Evolutionary conservation across 2,888 invertebrate genomes (phyloP).

Genomic region (Dryocosmus kuriphilus): DNA sequence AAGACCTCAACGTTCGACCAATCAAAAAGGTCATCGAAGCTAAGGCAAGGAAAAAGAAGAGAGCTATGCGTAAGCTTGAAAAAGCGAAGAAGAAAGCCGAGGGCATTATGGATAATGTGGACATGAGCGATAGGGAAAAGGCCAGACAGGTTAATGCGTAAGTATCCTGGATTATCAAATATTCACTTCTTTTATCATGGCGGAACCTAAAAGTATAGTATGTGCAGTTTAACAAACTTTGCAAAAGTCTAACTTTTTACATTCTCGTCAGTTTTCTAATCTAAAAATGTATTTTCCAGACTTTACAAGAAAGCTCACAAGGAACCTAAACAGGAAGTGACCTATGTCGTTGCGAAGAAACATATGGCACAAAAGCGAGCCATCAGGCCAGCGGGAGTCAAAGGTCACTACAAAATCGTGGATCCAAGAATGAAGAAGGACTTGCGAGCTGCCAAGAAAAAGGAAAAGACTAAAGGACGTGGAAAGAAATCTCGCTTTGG

Average conservation of each 20-base stretch:
- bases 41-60: slow-evolving; percentile 97
- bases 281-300: slow-evolving; percentile 76
- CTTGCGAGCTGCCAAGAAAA: slow-evolving; percentile 83
- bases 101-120: slow-evolving; percentile 92
- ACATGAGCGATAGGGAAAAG: slow-evolving; percentile 95
- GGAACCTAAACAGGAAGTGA: slow-evolving; percentile 92
- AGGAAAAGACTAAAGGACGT: slow-evolving; percentile 80
- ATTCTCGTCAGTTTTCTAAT: slow-evolving; percentile 33
- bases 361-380: slow-evolving; percentile 87
- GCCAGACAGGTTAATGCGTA: slow-evolving; percentile 93
- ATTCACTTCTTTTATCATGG: no score
- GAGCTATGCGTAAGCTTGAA: slow-evolving; percentile 90
- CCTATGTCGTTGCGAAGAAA: slow-evolving; percentile 97
- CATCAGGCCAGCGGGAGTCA: slow-evolving; percentile 90
- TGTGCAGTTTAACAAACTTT: neutral
- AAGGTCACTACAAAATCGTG: slow-evolving; percentile 96
- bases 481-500: slow-evolving; percentile 70
- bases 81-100: slow-evolving; percentile 98
- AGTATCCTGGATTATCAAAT: slow-evolving; percentile 68
- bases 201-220: no score
- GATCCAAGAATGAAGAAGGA: slow-evolving; percentile 98
- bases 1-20: slow-evolving; percentile 95
- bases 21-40: slow-evolving; percentile 99
- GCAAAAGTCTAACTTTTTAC: neutral
- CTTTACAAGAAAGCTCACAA: slow-evolving; percentile 94